A percentile compares a stretch with the other conserved stretches of the same genome.
These are phyloP conservation scores for Drosophila sproati DNA, from an alignment of 1,140 invertebrate species.

Conservation along the genomic window DNA sequence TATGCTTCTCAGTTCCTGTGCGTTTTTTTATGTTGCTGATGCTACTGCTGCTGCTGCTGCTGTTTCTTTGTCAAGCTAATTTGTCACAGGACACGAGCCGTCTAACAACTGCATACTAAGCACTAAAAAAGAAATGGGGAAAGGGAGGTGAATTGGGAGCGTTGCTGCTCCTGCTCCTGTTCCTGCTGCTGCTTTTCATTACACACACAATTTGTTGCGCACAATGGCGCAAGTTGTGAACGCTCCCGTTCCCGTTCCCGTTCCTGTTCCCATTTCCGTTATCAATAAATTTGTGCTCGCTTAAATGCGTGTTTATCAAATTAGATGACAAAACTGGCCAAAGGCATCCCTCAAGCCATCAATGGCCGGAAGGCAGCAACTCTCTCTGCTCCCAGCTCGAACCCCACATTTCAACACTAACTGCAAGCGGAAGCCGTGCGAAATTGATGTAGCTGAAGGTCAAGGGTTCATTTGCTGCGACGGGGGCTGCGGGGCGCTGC, in stretches of 20 bases:
- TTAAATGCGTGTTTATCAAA: constrained; percentile 76
- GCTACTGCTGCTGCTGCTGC: neutral
- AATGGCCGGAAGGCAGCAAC: constrained; percentile 25
- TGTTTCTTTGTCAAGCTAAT: constrained; percentile 65
- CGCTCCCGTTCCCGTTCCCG: constrained; percentile 21
- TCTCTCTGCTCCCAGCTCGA: neutral
- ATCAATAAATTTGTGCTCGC: constrained; percentile 72
- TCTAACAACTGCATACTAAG: constrained; percentile 23
- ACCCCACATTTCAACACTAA: neutral
- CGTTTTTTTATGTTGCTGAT: constrained; percentile 44
- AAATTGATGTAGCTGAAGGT: constrained; percentile 38
- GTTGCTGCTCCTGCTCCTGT: neutral
- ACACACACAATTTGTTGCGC: constrained; percentile 78
- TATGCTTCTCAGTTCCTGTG: constrained; percentile 13
- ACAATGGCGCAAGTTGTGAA: constrained; percentile 51
- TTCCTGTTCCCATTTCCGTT: constrained; percentile 58
- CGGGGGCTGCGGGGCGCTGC: neutral
- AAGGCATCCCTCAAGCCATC: neutral
- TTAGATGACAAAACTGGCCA: constrained; percentile 49
- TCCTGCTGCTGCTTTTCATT: constrained; percentile 54
- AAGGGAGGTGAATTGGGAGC: constrained; percentile 1
- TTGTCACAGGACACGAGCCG: constrained; percentile 69
- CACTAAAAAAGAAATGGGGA: neutral
- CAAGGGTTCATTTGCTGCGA: neutral
- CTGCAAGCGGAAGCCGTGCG: constrained; percentile 18